These are phyloP conservation scores for Brachionichthys hirsutus DNA, from an alignment of 2,113 vertebrate species.

Conservation along the genomic window DNA sequence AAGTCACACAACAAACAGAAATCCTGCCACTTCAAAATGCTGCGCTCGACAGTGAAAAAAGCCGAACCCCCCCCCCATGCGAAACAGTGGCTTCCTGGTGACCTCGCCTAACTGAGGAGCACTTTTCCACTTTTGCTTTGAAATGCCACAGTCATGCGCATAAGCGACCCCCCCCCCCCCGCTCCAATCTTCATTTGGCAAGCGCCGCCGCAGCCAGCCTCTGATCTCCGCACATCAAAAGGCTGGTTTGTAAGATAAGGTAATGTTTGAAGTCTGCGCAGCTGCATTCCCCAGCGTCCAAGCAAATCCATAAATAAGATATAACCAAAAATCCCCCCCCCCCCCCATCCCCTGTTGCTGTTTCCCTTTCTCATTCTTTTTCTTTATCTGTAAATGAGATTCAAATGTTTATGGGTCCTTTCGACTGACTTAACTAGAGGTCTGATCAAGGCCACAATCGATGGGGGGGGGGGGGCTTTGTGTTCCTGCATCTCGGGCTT, in stretches of 20 bases:
- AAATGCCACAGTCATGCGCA: conserved; percentile 85
- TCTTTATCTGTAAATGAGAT: conserved; percentile 79
- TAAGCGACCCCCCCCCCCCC: conserved; percentile 64
- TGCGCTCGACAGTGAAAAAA: conserved; percentile 51
- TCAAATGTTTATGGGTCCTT: conserved; percentile 75
- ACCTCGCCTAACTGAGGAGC: conserved; percentile 84
- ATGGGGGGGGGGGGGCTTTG: conserved; percentile 19
- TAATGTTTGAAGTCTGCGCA: conserved; percentile 89
- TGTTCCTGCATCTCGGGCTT: conserved; percentile 40
- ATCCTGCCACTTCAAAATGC: conserved; percentile 40
- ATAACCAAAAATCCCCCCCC: conserved; percentile 77
- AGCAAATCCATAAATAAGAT: conserved; percentile 94
- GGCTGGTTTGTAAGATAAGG: conserved; percentile 91
- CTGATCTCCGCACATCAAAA: conserved; percentile 92
- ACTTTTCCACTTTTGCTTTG: conserved; percentile 84
- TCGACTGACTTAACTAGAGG: conserved; percentile 64
- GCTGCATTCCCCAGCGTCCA: conserved; percentile 88
- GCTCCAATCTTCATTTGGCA: conserved; percentile 88
- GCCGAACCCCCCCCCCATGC: conserved; percentile 37
- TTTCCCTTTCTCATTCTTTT: conserved; percentile 52
- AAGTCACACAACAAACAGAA: conserved; percentile 40
- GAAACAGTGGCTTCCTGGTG: conserved; percentile 73
- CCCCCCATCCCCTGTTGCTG: conserved; percentile 46
- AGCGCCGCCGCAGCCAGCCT: conserved; percentile 84
- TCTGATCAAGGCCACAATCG: conserved; percentile 52